Evolutionary conservation across 2,888 invertebrate genomes (phyloP).

Genomic region (Drosophila kambysellisi): DNA sequence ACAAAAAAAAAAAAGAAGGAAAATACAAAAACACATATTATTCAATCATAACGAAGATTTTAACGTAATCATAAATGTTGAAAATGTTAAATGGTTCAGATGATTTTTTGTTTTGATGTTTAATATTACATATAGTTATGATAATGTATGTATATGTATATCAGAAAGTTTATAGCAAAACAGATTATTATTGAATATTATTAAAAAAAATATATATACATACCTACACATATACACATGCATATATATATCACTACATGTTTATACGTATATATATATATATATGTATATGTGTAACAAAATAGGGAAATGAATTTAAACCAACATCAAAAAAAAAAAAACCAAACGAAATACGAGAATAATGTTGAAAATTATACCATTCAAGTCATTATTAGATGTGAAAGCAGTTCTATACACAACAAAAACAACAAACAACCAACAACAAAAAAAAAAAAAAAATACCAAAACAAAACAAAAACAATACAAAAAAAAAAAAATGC

Average conservation of each 20-base stretch:
- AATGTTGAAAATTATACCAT: constrained; percentile 76
- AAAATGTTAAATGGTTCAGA: constrained; percentile 75
- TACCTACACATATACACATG: constrained; percentile 31
- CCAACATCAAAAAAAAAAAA: constrained; percentile 47
- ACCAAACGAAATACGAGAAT: constrained; percentile 54
- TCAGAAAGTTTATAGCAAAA: constrained; percentile 63
- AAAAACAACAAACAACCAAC: constrained; percentile 45
- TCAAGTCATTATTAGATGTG: constrained; percentile 81
- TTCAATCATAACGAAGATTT: constrained; percentile 69
- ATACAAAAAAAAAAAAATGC: constrained; percentile 42
- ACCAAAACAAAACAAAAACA: constrained; percentile 43
- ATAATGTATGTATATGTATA: constrained; percentile 77
- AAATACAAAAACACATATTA: constrained; percentile 60
- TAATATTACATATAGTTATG: constrained; percentile 65
- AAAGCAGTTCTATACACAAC: constrained; percentile 74
- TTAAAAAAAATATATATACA: constrained; percentile 38
- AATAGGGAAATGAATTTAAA: constrained; percentile 79
- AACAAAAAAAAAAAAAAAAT: constrained; percentile 38
- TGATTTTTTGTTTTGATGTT: constrained; percentile 62
- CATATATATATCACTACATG: constrained; percentile 40
- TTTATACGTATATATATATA: constrained; percentile 42
- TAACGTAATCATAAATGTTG: constrained; percentile 78
- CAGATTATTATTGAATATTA: constrained; percentile 56
- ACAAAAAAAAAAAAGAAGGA: constrained; percentile 34
- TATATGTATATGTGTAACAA: constrained; percentile 61